A percentile compares a stretch with the other conserved stretches of the same genome.
Evolutionary conservation across 2,797 vertebrate species (phyloP).

Genomic region (Falco columbarius): DNA sequence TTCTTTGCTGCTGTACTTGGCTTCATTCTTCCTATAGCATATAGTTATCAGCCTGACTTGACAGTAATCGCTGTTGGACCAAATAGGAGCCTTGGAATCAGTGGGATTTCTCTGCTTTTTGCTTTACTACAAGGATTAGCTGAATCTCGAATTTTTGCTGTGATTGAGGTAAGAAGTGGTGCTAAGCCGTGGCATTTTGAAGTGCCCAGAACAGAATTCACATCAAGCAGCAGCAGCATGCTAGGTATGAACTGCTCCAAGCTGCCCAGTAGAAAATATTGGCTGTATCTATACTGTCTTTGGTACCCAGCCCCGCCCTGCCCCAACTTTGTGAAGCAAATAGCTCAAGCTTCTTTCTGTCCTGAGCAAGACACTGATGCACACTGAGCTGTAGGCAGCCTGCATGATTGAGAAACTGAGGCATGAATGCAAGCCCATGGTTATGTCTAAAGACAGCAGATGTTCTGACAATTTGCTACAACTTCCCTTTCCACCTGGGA

Average conservation of each 20-base stretch:
- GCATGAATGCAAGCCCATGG: accelerated
- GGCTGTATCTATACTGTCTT: neutral
- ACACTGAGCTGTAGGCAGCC: neutral
- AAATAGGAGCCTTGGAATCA: conserved; percentile 63
- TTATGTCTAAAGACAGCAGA: neutral
- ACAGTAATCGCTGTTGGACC: conserved; percentile 72
- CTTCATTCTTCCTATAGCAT: conserved; percentile 80
- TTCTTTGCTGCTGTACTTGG: conserved; percentile 73
- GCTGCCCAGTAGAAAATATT: neutral
- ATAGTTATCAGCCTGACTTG: conserved; percentile 77
- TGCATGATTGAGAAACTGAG: neutral
- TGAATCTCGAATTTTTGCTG: conserved; percentile 70
- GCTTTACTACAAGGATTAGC: conserved; percentile 71
- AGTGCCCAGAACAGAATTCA: neutral
- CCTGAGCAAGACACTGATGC: neutral
- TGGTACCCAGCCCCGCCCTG: neutral
- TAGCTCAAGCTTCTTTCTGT: neutral
- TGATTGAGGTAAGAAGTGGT: conserved; percentile 70
- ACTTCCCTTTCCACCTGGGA: neutral
- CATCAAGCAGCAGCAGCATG: neutral
- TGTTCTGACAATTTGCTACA: neutral
- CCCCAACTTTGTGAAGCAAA: neutral
- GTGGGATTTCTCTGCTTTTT: conserved; percentile 69
- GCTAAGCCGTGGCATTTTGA: neutral
- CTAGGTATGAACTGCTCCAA: neutral